These are phyloP conservation scores for Luehdorfia chinensis DNA, from an alignment of 1,140 invertebrate genomes.

Conservation along the genomic window DNA sequence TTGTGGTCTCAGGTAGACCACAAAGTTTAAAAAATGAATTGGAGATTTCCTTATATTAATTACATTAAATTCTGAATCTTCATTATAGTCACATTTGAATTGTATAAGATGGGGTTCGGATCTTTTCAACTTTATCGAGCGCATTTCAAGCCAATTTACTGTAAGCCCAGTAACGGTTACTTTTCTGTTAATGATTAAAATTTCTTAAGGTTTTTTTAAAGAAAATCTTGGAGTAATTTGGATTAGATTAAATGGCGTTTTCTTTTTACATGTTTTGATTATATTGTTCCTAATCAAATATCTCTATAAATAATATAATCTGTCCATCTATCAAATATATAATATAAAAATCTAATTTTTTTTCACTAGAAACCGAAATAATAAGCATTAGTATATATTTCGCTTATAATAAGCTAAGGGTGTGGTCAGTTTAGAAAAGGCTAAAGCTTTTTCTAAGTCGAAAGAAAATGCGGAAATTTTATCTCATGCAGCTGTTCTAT, in stretches of 20 bases:
- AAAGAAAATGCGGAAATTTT: constrained; percentile 3
- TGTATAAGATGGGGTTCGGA: constrained; percentile 2
- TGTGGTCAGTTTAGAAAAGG: constrained; percentile 1
- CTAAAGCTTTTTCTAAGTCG: constrained; percentile 5
- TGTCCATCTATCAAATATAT: too few relatives aligned
- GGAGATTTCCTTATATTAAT: neutral
- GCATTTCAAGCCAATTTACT: constrained; percentile 8
- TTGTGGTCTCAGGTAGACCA: too few relatives aligned
- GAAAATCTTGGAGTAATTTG: constrained; percentile 3
- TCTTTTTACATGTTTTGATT: constrained; percentile 1
- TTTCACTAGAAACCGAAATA: neutral
- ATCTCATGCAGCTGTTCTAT: neutral
- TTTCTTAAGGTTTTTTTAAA: constrained; percentile 1
- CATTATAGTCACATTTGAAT: constrained; percentile 7
- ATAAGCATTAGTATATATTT: constrained; percentile 1
- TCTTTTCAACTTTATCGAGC: neutral
- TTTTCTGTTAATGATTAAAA: constrained; percentile 7
- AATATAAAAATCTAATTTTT: constrained; percentile 3
- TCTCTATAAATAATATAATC: too few relatives aligned
- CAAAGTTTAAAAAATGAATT: too few relatives aligned
- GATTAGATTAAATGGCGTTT: constrained; percentile 1
- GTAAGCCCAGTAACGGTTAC: neutral
- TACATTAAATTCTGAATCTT: neutral
- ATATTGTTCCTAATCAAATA: neutral
- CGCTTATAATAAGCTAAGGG: constrained; percentile 3